phyloP scores from a whole-genome alignment of 2,113 vertebrate genomes.

The Bufo bufo region DNA sequence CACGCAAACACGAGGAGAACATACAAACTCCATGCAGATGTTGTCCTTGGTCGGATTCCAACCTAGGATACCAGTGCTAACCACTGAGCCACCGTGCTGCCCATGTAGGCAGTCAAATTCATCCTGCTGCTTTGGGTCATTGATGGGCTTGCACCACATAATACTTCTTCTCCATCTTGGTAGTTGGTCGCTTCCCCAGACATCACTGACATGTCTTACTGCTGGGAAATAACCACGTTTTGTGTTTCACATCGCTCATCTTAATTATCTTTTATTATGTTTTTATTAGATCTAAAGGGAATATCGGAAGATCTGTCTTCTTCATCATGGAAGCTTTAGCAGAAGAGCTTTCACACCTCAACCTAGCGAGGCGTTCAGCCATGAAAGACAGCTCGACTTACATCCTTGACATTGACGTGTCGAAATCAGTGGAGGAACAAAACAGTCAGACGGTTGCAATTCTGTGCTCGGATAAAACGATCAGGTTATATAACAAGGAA shows the following conservation, averaged over 20 bases:
- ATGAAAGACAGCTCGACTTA: conserved; percentile 72
- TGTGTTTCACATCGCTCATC: neutral
- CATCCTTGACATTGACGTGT: conserved; percentile 73
- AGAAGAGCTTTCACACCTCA: conserved; percentile 75
- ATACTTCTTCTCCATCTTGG: neutral
- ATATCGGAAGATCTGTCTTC: neutral
- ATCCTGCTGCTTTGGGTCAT: neutral
- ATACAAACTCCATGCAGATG: too few species aligned
- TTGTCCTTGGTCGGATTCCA: too few species aligned
- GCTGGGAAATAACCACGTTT: neutral
- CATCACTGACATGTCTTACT: neutral
- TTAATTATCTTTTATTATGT: neutral
- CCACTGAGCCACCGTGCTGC: too few species aligned
- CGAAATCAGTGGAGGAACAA: conserved; percentile 50
- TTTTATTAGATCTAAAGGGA: neutral
- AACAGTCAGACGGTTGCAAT: conserved; percentile 71
- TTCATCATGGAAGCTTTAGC: conserved; percentile 77
- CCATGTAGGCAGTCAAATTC: too few species aligned
- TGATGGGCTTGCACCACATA: neutral
- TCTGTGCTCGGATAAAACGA: conserved; percentile 76
- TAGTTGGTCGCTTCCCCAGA: neutral
- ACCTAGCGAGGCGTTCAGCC: conserved; percentile 72
- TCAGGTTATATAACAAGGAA: conserved; percentile 79
- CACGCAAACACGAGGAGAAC: too few species aligned
- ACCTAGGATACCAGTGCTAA: too few species aligned